Base-by-base conservation (phyloP, 1,140 invertebrate species). In the Penaeus indicus region DNA sequence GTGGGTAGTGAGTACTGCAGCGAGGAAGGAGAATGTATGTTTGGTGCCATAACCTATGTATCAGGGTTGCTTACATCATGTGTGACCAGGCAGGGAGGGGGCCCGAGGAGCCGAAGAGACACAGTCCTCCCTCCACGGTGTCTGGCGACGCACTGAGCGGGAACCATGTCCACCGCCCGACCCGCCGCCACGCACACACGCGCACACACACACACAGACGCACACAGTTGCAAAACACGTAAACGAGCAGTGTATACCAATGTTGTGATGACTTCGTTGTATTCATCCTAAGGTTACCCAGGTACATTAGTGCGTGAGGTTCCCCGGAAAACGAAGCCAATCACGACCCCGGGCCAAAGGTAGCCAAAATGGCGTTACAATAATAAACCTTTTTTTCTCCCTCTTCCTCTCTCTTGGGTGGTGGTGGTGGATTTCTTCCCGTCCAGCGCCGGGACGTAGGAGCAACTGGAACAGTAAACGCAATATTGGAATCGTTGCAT, bases 131-230 rank as follows among this genome's bases (percentile, higher is more conserved):
- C 82, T 62, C 18, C 61, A 77, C 61, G 60, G 42, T 78, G 87
- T 88, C 87, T 84, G 82, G 87, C 87, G 87, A 88, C 87, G 87
- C 87, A 88, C 87, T 88, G 87, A 88, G 81, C 85, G 85, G 85
- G 85, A 86, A 86, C 75, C 75, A 77, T 86, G 75, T 86, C 85
- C 85, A 85, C 69, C 69, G 47, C 22, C n/a, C 84, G 54, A 54
- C 54, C 54, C 54, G 16, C 69, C 67, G 67, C 67, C 42, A 54
- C 75, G 67, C 72, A 21, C 75, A 21, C 72, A 54, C 69, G 38
- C 64, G 67, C 64, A 62, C 61, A 62, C 80, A 62, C 47, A 83
- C 80, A 16, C 2, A 54, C 54, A 54, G 54, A 54, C 54, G 54
- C 54, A 54, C 54, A 54, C 54, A 54, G 54, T 54, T 54, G 54